phyloP scores from a whole-genome alignment of 2,888 invertebrate genomes.

The Tenthredo mesomela region DNA sequence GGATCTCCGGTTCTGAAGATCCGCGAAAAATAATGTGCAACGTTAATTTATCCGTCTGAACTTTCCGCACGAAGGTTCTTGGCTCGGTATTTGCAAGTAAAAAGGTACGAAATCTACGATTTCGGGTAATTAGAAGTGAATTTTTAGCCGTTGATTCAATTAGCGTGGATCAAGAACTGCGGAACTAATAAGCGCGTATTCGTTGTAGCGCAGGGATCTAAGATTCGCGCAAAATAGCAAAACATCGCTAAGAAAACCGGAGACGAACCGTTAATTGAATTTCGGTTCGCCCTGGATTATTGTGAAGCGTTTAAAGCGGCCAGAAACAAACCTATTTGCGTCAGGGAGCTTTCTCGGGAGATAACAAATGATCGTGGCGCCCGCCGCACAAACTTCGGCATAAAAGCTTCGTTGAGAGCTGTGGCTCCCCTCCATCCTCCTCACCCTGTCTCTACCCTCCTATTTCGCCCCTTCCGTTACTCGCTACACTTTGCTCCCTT shows the following conservation, averaged over 20 bases:
- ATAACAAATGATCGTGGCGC: slow-evolving; percentile 67
- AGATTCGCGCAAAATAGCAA: slow-evolving; percentile 43
- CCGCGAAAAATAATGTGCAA: not conserved
- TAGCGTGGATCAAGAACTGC: not conserved
- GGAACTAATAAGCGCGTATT: not conserved
- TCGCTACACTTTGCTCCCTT: slow-evolving; percentile 54
- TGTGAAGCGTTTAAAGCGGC: slow-evolving; percentile 72
- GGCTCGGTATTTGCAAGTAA: not conserved
- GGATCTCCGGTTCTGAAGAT: slow-evolving; percentile 10
- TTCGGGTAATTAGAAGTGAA: not conserved
- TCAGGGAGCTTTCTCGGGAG: slow-evolving; percentile 72
- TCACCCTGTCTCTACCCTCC: slow-evolving; percentile 54
- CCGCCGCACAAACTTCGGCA: slow-evolving; percentile 61
- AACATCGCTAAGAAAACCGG: slow-evolving; percentile 44
- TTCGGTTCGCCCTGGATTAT: slow-evolving; percentile 65
- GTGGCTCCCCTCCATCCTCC: slow-evolving; percentile 59
- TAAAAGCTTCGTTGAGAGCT: slow-evolving; percentile 61
- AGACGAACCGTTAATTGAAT: slow-evolving; percentile 71
- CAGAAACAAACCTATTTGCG: slow-evolving; percentile 72
- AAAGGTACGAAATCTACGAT: not conserved
- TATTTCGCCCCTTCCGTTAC: slow-evolving; percentile 54
- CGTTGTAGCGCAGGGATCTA: not conserved
- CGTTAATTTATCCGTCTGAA: not conserved
- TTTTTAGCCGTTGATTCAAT: not conserved
- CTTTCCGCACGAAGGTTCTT: not conserved